Conservation (phyloP, 2,113 vertebrate genomes). For the Gorsachius goisagi region DNA sequence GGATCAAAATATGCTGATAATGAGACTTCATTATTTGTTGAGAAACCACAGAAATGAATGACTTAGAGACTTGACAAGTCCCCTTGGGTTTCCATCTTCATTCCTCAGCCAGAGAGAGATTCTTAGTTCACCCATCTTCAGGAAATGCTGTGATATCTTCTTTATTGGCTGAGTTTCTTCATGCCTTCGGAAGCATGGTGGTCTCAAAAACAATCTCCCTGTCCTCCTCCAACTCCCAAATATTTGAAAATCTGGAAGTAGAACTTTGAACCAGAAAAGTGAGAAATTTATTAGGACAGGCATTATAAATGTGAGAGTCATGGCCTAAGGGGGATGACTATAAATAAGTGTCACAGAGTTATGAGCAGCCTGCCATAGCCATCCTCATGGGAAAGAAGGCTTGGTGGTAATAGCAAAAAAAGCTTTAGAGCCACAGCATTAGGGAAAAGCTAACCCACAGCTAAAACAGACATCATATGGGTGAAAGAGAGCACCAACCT, state of each 20-base stretch:
- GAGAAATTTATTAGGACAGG: not conserved
- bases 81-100: not conserved
- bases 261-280: not conserved
- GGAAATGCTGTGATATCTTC: not conserved
- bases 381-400: not conserved
- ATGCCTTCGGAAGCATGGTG: not conserved
- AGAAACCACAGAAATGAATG: not conserved
- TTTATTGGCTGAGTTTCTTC: not conserved
- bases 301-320: not conserved
- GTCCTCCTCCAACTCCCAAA: not conserved
- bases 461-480: not conserved
- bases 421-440: not conserved
- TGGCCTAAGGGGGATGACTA: not conserved
- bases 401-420: not conserved
- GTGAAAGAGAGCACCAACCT: not conserved
- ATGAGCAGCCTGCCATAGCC: not conserved
- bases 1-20: not conserved
- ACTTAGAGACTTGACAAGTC: not conserved
- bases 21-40: not conserved
- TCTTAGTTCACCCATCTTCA: not conserved
- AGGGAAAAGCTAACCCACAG: not conserved
- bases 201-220: not conserved
- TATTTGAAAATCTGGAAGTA: not conserved
- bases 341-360: not conserved
- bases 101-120: not conserved